phyloP scores from a whole-genome alignment of 2,888 invertebrate genomes.

The Lasius platythorax region DNA sequence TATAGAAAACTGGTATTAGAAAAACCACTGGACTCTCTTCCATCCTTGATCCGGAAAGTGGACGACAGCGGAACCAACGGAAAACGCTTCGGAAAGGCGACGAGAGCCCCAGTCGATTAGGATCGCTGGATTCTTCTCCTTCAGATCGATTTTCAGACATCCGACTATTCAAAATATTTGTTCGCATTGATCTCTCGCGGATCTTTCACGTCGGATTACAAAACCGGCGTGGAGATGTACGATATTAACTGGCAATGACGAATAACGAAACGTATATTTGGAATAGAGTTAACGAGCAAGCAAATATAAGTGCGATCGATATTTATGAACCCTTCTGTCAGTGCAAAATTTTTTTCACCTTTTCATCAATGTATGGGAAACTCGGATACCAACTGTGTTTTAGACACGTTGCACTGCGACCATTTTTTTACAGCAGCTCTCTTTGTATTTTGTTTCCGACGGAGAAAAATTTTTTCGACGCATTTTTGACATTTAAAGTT shows the following conservation, averaged over 20 bases:
- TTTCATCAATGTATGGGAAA: too few species aligned
- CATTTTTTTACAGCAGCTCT: too few species aligned
- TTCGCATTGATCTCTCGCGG: neutral
- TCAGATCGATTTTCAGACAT: neutral
- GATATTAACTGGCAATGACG: neutral
- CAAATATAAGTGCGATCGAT: slow-evolving; percentile 32
- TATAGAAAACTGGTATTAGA: slow-evolving; percentile 41
- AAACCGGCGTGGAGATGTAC: neutral
- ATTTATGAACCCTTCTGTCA: neutral
- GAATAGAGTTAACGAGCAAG: neutral
- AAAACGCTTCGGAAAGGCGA: slow-evolving; percentile 23
- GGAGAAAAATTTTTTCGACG: too few species aligned
- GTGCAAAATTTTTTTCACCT: too few species aligned
- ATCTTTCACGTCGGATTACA: neutral
- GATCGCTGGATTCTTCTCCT: slow-evolving; percentile 25
- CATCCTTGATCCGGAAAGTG: slow-evolving; percentile 16
- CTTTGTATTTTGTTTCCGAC: too few species aligned
- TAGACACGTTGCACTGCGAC: too few species aligned
- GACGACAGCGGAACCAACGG: slow-evolving; percentile 29
- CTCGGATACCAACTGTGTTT: too few species aligned
- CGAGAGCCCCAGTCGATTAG: slow-evolving; percentile 15
- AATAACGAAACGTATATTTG: neutral
- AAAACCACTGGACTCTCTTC: slow-evolving; percentile 36
- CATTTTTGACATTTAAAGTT: too few species aligned
- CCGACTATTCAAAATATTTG: neutral